Evolutionary conservation across 92 coral and sea anemone genomes (phyloP), one percentile per base, ranked within the genome.

Genomic region (Epizoanthus fatuus): DNA sequence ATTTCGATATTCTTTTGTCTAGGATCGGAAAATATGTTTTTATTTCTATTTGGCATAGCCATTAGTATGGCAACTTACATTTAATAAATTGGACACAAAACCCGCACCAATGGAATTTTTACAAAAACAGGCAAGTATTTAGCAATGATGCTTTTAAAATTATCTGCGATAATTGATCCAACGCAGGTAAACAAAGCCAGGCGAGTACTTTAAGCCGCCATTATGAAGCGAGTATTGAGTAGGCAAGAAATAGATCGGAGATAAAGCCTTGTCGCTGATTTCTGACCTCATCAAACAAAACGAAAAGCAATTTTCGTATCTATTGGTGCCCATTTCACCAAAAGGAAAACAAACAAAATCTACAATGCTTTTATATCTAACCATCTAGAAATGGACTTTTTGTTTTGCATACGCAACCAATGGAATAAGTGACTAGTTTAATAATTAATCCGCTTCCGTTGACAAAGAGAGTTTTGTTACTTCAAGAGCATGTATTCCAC

Each of bases 401-500:
- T 77, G 70, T 77, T 77, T 77, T 77, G 35, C 56, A 15, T 59
- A 62, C 64, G 3, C 11, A 42, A 10, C 59, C 69, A 76, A 76
- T 76, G 38, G 54, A 39, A 76, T n/a, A 40, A 60, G 51, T 42
- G 39, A 20, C 42, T 7, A 45, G 4, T 39, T 77, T 60, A 77
- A 77, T 59, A 59, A 77, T 77, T 77, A 16, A 77, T 77, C 22
- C 70, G 47, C 44, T 22, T 8, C 44, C 64, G 13, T 40, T 60
- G 7, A 22, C 70, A 42, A 35, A 57, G 38, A 5, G 17, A 17
- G 69, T 58, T 77, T 77, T 77, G 57, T 62, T 12, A 39, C 40
- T 39, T 77, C 69, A 47, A 77, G 44, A 56, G 29, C 12, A 60
- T 7, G 13, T 49, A 49, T 49, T 49, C 12, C 11, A 49, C 53